Percentiles rank a stretch among this genome's conserved stretches.
Evolutionary conservation across 2,797 vertebrate species (phyloP).

Genomic region (Melanotaenia boesemani): DNA sequence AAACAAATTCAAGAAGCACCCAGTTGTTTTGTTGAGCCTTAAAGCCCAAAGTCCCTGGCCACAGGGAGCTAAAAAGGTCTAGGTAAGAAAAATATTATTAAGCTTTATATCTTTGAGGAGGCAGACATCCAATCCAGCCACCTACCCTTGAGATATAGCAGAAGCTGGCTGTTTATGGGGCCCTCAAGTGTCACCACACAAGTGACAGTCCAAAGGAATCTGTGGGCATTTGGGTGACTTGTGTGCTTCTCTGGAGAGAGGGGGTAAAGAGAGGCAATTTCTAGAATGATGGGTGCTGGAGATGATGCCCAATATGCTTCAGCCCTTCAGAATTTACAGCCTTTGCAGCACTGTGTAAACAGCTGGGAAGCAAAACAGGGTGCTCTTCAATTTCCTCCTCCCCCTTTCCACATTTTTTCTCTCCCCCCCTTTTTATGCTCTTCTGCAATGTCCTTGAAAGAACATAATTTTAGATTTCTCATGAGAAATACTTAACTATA

Average conservation of each 20-base stretch:
- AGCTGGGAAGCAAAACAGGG: slow-evolving; percentile 71
- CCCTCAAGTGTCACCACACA: slow-evolving; percentile 64
- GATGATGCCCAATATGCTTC: slow-evolving; percentile 78
- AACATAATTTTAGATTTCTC: slow-evolving; percentile 81
- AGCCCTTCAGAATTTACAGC: slow-evolving; percentile 80
- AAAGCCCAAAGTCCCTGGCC: slow-evolving; percentile 32
- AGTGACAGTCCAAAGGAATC: slow-evolving; percentile 69
- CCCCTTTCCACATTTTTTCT: slow-evolving; percentile 35
- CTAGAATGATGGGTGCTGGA: slow-evolving; percentile 73
- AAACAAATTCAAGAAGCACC: slow-evolving; percentile 10
- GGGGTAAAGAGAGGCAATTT: slow-evolving; percentile 76
- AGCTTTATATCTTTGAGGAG: slow-evolving; percentile 68
- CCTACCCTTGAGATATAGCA: slow-evolving; percentile 69
- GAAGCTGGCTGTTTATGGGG: slow-evolving; percentile 70
- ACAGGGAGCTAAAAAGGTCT: slow-evolving; percentile 25
- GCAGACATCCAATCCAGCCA: slow-evolving; percentile 57
- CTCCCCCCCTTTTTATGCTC: slow-evolving; percentile 54
- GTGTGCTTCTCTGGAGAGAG: slow-evolving; percentile 55
- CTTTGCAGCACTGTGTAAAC: slow-evolving; percentile 78
- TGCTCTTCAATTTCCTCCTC: slow-evolving; percentile 67
- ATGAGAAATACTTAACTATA: slow-evolving; percentile 78
- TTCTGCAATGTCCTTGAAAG: slow-evolving; percentile 78
- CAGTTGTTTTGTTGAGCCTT: slow-evolving; percentile 22
- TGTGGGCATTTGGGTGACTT: slow-evolving; percentile 59
- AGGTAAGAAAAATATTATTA: slow-evolving; percentile 66